Percentiles rank a stretch among this genome's conserved stretches.
These are phyloP conservation scores for Sabatieria punctata DNA, from an alignment of 2,888 invertebrate genomes.

Conservation along the genomic window DNA sequence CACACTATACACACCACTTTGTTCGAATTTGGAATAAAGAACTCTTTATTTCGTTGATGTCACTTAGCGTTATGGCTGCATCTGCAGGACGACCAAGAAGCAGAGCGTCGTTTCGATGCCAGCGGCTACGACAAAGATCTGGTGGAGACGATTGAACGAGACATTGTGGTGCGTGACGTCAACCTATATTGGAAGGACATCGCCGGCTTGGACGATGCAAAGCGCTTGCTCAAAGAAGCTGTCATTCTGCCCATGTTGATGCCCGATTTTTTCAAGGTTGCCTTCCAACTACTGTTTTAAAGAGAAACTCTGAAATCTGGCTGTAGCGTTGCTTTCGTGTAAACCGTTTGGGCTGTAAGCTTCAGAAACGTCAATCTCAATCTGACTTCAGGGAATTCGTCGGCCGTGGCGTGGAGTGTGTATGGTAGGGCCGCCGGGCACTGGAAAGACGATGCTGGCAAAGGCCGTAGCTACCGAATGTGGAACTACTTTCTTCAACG, in stretches of 20 bases:
- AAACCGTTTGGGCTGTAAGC: too few species aligned
- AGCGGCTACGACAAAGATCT: constrained; percentile 68
- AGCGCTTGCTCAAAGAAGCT: constrained; percentile 73
- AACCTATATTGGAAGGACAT: constrained; percentile 60
- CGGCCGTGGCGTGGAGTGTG: constrained; percentile 64
- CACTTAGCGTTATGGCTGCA: too few species aligned
- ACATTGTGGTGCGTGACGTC: constrained; percentile 89
- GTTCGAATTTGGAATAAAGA: too few species aligned
- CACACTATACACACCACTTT: not conserved
- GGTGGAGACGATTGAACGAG: constrained; percentile 79
- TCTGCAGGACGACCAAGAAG: constrained; percentile 18
- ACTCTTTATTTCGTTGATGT: too few species aligned
- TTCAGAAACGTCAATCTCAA: too few species aligned
- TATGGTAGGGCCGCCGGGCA: constrained; percentile 51
- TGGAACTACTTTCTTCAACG: constrained; percentile 46
- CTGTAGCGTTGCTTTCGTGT: too few species aligned
- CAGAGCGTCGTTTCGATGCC: constrained; percentile 60
- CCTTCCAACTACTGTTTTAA: too few species aligned
- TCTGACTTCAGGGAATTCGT: constrained; percentile 39
- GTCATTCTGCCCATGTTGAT: constrained; percentile 92
- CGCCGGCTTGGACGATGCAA: constrained; percentile 37
- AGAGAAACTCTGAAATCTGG: too few species aligned
- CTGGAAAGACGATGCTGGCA: constrained; percentile 40
- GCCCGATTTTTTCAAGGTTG: constrained; percentile 77
- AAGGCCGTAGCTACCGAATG: constrained; percentile 42